Base-by-base conservation (phyloP, 2,113 vertebrate genomes). In the Enhydra lutris region DNA sequence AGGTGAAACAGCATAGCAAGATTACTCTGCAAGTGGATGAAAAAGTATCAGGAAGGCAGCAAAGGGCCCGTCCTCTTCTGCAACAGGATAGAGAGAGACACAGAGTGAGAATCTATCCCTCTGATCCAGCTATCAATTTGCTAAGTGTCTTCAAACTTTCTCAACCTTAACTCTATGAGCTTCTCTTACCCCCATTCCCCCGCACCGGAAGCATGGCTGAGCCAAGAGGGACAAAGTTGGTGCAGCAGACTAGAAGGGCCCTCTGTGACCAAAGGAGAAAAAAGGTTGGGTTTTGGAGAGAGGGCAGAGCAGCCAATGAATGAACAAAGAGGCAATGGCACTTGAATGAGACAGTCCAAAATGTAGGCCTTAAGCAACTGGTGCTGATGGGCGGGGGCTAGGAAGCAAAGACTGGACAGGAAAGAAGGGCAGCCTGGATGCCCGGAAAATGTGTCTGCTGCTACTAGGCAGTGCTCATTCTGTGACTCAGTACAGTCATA, bases 281-380 rank as follows among this genome's bases (percentile, higher is more conserved):
- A 76, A 76, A 73, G 84, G 47, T 74, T 85, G 36, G n/a, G 52
- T 73, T 96, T 91, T 84, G 36, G 85, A 93, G 55, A 89, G 91
- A 79, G 12, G 47, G 79, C 31, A 79, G 45, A 82, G 55, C 11
- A 63, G 69, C 18, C 84, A 94, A 89, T 96, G 89, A 97, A 98
- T 96, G 79, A 95, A 96, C 96, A 95, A 97, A 96, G 95, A 94
- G n/a, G 76, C 45, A 82, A 67, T n/a, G 85, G 39, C 63, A 94
- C 59, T 89, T 94, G 91, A 91, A 96, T 69, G 52, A 78, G 61
- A 92, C 24, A 89, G 63, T 91, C 93, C 82, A 97, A 89, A 93
- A 81, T 55, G 45, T 45, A 81, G 61, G 93, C 88, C 65, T 96
- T 67, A 65, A 94, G 79, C 71, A 93, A 86, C 78, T 76, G 50